Conservation (phyloP, 2,113 vertebrate species). For the Cyphomyrus plagiostoma region DNA sequence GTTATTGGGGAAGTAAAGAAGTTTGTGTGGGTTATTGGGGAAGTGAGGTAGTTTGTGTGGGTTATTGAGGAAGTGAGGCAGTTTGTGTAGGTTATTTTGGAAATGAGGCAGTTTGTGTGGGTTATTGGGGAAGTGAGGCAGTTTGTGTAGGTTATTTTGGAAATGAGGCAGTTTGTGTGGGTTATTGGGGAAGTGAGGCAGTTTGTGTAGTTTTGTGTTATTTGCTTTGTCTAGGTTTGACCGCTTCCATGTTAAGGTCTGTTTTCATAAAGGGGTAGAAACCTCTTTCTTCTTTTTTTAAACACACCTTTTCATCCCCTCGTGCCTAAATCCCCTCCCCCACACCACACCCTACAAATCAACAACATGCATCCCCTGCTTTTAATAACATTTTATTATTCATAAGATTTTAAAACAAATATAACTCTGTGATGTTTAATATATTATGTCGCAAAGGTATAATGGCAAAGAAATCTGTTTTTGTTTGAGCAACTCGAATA, state of each 20-base stretch:
- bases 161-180: not conserved
- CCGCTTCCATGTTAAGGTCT: not conserved
- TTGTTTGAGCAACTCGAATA: not conserved
- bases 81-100: not conserved
- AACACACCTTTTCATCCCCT: not conserved
- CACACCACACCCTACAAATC: not conserved
- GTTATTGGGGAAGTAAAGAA: not conserved
- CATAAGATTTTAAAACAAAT: not conserved
- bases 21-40: too few relatives aligned
- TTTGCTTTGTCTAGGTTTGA: not conserved
- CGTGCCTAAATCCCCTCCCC: not conserved
- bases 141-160: not conserved
- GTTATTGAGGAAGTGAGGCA: too few relatives aligned
- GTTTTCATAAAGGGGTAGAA: not conserved
- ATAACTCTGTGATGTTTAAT: not conserved
- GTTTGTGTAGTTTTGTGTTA: not conserved
- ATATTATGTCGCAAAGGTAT: not conserved
- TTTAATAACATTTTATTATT: slow-evolving; percentile 2
- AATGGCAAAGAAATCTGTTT: not conserved
- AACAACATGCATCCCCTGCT: not conserved
- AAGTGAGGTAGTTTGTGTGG: too few relatives aligned
- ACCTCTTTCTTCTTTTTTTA: not conserved
- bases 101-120: not conserved
- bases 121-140: not conserved
- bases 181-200: not conserved